Evolutionary conservation across 2,888 invertebrate genomes (phyloP).

Genomic region (Sclerodermus sp.): DNA sequence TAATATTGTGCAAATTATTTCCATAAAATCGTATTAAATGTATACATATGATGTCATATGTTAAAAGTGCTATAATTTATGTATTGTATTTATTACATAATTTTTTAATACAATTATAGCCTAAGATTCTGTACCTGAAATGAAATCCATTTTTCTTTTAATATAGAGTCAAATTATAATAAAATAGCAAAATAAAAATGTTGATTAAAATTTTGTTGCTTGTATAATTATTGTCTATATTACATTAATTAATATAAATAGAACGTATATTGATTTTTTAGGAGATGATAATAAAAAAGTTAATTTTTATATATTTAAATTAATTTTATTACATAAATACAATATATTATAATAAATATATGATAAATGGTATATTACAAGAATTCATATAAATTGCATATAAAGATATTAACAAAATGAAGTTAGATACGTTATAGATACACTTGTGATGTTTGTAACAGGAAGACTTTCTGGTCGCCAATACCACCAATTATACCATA

Average conservation of each 20-base stretch:
- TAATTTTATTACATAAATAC: slow-evolving; percentile 9
- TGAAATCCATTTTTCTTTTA: slow-evolving; percentile 2
- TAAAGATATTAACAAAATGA: slow-evolving; percentile 73
- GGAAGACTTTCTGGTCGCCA: slow-evolving; percentile 74
- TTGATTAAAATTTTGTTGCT: not conserved
- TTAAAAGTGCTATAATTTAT: no score
- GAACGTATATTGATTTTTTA: not conserved
- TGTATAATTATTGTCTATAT: not conserved
- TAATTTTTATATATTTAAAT: slow-evolving; percentile 2
- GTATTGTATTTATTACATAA: no score
- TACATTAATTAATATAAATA: not conserved
- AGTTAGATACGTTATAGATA: slow-evolving; percentile 69
- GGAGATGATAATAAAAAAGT: no score
- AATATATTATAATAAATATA: no score
- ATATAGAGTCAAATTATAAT: not conserved
- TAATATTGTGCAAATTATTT: no score
- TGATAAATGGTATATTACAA: no score
- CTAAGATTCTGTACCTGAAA: slow-evolving; percentile 1
- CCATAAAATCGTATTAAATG: no score
- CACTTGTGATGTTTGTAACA: slow-evolving; percentile 63
- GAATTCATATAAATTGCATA: no score
- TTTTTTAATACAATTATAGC: no score
- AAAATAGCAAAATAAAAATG: not conserved
- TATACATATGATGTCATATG: no score
- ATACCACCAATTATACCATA: slow-evolving; percentile 85